Conservation (phyloP, 2,113 vertebrate species). For the Phaetusa simplex region DNA sequence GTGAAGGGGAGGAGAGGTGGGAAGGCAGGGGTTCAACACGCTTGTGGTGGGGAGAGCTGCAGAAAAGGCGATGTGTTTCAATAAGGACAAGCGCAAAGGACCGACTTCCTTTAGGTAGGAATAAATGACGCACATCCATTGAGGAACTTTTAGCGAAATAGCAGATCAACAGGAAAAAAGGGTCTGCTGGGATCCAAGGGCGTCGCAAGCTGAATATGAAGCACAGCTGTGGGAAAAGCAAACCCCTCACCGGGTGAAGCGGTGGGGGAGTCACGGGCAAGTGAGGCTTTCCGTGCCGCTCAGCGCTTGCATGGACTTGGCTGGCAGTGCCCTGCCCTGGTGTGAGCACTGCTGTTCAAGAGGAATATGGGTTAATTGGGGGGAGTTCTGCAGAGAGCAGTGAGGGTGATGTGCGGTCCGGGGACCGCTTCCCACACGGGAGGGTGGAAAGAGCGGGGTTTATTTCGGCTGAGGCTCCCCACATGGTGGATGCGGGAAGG, state of each 20-base stretch:
- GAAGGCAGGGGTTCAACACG: accelerated
- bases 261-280: accelerated
- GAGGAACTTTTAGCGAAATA: accelerated
- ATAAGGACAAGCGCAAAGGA: not conserved
- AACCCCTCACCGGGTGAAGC: not conserved
- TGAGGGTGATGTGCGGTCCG: accelerated
- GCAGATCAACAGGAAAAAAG: not conserved
- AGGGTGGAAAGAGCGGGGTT: not conserved
- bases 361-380: not conserved
- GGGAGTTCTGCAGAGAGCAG: not conserved
- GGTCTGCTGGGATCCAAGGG: not conserved
- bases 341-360: not conserved
- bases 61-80: accelerated
- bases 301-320: not conserved
- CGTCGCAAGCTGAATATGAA: not conserved
- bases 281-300: not conserved
- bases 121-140: not conserved
- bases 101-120: not conserved
- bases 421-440: accelerated
- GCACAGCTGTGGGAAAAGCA: not conserved
- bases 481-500: not conserved
- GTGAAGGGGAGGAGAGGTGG: not conserved
- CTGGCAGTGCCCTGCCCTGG: not conserved
- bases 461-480: not conserved
- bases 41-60: not conserved